phyloP scores from a whole-genome alignment of 2,113 vertebrate species.

The Melanerpes formicivorus region DNA sequence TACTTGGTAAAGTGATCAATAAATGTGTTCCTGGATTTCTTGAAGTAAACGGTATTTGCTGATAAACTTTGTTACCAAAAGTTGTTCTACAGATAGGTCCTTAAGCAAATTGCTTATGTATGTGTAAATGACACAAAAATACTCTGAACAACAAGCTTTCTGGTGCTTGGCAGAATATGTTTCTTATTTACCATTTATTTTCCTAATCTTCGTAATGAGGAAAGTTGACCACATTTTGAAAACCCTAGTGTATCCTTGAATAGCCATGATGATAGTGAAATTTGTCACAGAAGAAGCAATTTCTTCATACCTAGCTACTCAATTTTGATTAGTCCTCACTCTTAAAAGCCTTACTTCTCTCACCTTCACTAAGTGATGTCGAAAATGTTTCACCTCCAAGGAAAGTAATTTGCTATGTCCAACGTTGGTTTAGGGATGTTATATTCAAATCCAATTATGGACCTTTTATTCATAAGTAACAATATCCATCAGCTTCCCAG shows the following conservation, averaged over 20 bases:
- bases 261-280: not conserved
- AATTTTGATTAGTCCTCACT: not conserved
- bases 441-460: not conserved
- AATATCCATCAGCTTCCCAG: not conserved
- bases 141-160: not conserved
- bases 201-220: not conserved
- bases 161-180: not conserved
- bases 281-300: not conserved
- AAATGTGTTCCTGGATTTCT: conserved; percentile 66
- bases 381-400: not conserved
- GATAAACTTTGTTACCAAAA: not conserved
- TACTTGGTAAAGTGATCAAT: conserved; percentile 74
- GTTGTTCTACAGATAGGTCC: not conserved
- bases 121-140: not conserved
- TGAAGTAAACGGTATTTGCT: not conserved
- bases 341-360: not conserved
- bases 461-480: not conserved
- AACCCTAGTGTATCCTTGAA: not conserved
- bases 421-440: not conserved
- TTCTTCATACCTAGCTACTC: not conserved
- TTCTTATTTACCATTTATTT: not conserved
- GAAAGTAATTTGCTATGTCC: not conserved
- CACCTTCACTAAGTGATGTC: not conserved
- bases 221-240: not conserved
- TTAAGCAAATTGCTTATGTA: not conserved